These are phyloP conservation scores for Glossosoma conforme DNA, from an alignment of 1,140 invertebrate species.

Conservation along the genomic window DNA sequence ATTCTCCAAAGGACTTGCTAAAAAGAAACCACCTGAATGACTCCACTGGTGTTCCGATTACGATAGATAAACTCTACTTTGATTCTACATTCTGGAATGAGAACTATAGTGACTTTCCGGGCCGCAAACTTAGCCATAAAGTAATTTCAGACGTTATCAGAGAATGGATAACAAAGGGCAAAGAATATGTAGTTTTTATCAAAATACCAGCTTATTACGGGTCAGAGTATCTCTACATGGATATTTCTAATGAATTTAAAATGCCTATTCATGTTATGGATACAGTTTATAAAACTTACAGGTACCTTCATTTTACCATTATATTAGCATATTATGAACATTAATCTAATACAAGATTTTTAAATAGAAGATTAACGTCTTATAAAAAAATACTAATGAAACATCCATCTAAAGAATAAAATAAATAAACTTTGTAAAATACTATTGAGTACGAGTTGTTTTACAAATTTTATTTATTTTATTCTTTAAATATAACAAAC, in stretches of 20 bases:
- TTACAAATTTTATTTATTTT: neutral
- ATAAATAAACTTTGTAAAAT: too few relatives aligned
- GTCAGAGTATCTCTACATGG: constrained; percentile 56
- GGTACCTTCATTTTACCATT: constrained; percentile 4
- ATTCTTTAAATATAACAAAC: too few relatives aligned
- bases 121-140: constrained; percentile 50
- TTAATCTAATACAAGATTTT: too few relatives aligned
- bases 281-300: constrained; percentile 37
- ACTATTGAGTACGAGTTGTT: neutral
- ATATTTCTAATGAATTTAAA: constrained; percentile 49
- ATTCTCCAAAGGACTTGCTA: constrained; percentile 49
- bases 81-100: constrained; percentile 64
- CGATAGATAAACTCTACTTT: constrained; percentile 59
- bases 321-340: too few relatives aligned
- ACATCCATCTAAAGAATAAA: too few relatives aligned
- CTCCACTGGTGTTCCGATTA: constrained; percentile 41
- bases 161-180: constrained; percentile 50
- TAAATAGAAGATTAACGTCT: too few relatives aligned
- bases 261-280: constrained; percentile 52
- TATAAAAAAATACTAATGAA: too few relatives aligned
- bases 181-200: constrained; percentile 49
- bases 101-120: constrained; percentile 52
- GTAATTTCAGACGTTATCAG: constrained; percentile 46
- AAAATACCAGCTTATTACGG: constrained; percentile 53
- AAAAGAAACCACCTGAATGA: constrained; percentile 54